Evolutionary conservation across 2,888 invertebrate species (phyloP).

Genomic region (Bursaphelenchus okinawaensis): DNA sequence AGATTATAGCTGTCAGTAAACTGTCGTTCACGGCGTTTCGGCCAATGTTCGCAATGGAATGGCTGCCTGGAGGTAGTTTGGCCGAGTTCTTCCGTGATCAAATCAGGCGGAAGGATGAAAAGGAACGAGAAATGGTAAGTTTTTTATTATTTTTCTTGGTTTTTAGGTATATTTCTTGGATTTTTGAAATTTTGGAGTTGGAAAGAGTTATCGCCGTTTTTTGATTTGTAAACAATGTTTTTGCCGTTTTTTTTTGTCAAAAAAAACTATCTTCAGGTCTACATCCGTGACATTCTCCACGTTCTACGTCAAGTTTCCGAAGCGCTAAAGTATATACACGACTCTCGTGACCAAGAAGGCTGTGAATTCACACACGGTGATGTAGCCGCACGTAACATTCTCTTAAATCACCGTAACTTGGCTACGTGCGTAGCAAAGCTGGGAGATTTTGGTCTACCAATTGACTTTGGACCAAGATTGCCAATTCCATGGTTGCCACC

Average conservation of each 20-base stretch:
- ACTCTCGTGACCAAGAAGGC: constrained; percentile 40
- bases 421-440: constrained; percentile 47
- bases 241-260: too few species aligned
- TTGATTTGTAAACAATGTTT: too few species aligned
- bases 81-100: constrained; percentile 49
- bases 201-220: too few species aligned
- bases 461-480: constrained; percentile 44
- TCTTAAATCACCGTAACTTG: constrained; percentile 41
- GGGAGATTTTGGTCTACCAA: constrained; percentile 51
- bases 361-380: constrained; percentile 52
- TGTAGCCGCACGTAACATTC: constrained; percentile 49
- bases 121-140: constrained; percentile 25
- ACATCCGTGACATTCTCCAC: constrained; percentile 43
- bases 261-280: constrained; percentile 20
- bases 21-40: constrained; percentile 52
- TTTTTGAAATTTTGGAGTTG: too few species aligned
- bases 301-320: constrained; percentile 40
- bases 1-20: constrained; percentile 45
- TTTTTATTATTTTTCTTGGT: too few species aligned
- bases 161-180: too few species aligned
- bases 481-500: constrained; percentile 54
- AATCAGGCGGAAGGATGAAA: constrained; percentile 45
- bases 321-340: constrained; percentile 50
- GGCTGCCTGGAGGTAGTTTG: constrained; percentile 53
- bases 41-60: constrained; percentile 55